These are phyloP conservation scores for Fundulus diaphanus DNA, from an alignment of 2,797 vertebrate genomes.

Conservation along the genomic window DNA sequence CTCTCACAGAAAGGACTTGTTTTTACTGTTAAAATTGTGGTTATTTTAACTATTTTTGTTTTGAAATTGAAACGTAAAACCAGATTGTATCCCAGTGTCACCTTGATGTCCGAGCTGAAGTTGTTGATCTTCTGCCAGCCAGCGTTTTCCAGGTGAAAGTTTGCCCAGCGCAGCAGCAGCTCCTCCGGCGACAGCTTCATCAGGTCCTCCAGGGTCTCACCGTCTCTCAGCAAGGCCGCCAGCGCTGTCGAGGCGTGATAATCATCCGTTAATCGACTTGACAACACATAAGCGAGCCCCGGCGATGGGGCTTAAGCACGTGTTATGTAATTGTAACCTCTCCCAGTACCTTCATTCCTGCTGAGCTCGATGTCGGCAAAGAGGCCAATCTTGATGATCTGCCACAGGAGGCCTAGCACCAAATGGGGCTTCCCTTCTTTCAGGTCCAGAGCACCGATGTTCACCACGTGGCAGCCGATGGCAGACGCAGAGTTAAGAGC, in stretches of 20 bases:
- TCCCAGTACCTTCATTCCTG: conserved; percentile 91
- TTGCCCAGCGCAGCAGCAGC: conserved; percentile 94
- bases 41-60: not conserved
- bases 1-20: not conserved
- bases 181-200: conserved; percentile 98
- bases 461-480: conserved; percentile 98
- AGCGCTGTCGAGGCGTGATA: conserved; percentile 78
- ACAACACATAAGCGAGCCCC: conserved; percentile 17
- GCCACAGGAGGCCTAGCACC: conserved; percentile 96
- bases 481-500: conserved; percentile 97
- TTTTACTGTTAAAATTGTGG: not conserved
- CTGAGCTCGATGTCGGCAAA: conserved; percentile 98
- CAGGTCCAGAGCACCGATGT: conserved; percentile 95
- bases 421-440: conserved; percentile 95
- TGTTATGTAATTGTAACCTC: not conserved
- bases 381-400: conserved; percentile 98
- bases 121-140: conserved; percentile 92
- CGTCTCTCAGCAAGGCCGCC: conserved; percentile 92
- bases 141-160: conserved; percentile 94
- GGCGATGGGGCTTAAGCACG: conserved; percentile 3
- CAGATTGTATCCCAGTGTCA: conserved; percentile 49
- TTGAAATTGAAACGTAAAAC: conserved; percentile 1
- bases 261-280: conserved; percentile 29
- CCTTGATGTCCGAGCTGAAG: conserved; percentile 96
- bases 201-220: conserved; percentile 94